These are phyloP conservation scores for Serrognathus titanus DNA, from an alignment of 2,888 invertebrate genomes.

Conservation along the genomic window DNA sequence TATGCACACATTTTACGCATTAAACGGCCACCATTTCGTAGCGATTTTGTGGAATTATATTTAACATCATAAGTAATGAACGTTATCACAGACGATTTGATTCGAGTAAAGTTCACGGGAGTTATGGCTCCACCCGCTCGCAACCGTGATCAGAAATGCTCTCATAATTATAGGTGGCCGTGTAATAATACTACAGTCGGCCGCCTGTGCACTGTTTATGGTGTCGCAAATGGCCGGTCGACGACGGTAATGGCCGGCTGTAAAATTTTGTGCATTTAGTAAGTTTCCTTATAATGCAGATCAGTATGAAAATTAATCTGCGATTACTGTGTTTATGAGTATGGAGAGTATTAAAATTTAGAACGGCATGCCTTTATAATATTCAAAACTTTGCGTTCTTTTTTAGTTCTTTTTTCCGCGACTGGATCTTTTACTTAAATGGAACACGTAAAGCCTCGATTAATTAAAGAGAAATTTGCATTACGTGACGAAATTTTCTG, in stretches of 20 bases:
- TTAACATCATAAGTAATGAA: constrained; percentile 21
- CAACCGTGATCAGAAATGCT: constrained; percentile 31
- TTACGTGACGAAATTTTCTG: too few species aligned
- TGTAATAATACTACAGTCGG: constrained; percentile 26
- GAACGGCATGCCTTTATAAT: neutral
- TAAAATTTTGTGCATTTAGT: constrained; percentile 19
- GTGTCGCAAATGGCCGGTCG: neutral
- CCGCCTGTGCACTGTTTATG: constrained; percentile 1
- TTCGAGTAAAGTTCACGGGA: constrained; percentile 30
- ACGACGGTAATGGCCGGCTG: neutral
- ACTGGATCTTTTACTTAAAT: too few species aligned
- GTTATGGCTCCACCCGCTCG: constrained; percentile 25
- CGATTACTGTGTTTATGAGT: constrained; percentile 17
- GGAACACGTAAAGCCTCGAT: too few species aligned
- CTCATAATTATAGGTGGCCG: constrained; percentile 30
- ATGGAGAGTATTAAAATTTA: neutral
- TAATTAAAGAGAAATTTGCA: too few species aligned
- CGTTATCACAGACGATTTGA: constrained; percentile 25
- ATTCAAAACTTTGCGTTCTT: neutral
- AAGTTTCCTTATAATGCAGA: constrained; percentile 23
- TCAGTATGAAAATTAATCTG: constrained; percentile 27
- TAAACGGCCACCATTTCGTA: constrained; percentile 7
- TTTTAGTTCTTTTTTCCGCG: too few species aligned
- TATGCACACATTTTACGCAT: neutral
- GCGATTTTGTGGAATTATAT: constrained; percentile 18